These are phyloP conservation scores for Dione juno DNA, from an alignment of 2,888 invertebrate species.

Conservation along the genomic window DNA sequence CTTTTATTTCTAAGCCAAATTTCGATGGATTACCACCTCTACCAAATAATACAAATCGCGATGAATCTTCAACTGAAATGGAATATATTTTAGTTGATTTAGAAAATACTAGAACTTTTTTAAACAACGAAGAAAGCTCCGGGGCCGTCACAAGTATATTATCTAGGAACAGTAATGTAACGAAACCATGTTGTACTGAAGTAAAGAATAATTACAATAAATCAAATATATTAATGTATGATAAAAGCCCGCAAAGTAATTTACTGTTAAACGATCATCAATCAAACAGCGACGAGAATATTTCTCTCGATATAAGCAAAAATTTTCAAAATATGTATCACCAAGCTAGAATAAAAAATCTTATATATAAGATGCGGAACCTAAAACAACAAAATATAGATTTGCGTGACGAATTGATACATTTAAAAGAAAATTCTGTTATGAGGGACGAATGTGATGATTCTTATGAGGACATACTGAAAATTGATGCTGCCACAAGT, in stretches of 20 bases:
- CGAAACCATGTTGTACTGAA: constrained; percentile 6
- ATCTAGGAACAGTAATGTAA: constrained; percentile 49
- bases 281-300: background rate
- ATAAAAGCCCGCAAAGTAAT: constrained; percentile 30
- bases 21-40: constrained; percentile 53
- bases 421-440: constrained; percentile 58
- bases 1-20: constrained; percentile 64
- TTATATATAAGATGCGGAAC: constrained; percentile 68
- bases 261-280: background rate
- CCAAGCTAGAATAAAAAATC: constrained; percentile 63
- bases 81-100: constrained; percentile 61
- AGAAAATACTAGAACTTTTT: constrained; percentile 54
- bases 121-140: constrained; percentile 50
- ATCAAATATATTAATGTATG: constrained; percentile 4
- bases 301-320: constrained; percentile 35
- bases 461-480: constrained; percentile 48
- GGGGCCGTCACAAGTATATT: constrained; percentile 54
- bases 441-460: constrained; percentile 45
- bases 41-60: constrained; percentile 57
- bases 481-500: constrained; percentile 59
- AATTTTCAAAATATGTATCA: constrained; percentile 54
- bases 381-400: constrained; percentile 70
- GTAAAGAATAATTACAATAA: constrained; percentile 23
- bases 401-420: constrained; percentile 61
- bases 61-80: constrained; percentile 60